Base-by-base conservation (phyloP, 2,113 vertebrate genomes). In the Haemorhous mexicanus region DNA sequence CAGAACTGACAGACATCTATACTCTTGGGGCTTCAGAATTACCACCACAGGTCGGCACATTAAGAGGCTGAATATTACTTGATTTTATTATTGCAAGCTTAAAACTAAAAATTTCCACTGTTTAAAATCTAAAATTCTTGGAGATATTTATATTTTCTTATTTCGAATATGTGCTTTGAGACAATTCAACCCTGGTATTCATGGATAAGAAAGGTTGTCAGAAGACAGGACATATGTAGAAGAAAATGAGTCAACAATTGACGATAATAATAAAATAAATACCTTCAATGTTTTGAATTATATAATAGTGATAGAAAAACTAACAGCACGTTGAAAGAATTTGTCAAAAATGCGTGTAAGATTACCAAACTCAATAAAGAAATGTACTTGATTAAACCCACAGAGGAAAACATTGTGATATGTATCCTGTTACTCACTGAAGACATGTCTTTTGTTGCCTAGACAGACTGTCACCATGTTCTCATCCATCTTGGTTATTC, bases 401-500 rank as follows among this genome's bases (percentile, higher is more conserved):
- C 2, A 8, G 91, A 87, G 43, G 56, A 94, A 96, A 97, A 93
- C 79, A 81, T 91, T 94, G 91, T 94, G 88, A 96, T 97, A 95
- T 85, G 69, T 91, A 96, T 94, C 83, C 77, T 95, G 93, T 94
- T 96, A 96, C 93, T 89, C 96, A 90, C 94, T 95, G 95, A 97
- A 93, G 88, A 91, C 93, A 61, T 87, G 76, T 96, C 89, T 92
- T 93, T 79, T 92, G 35, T 89, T 97, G 93, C 83, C 85, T 82
- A 95, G 95, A 96, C 95, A 92, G 76, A 68, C 70, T 96, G 91
- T 97, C 96, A 96, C 94, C 94, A 83, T 76, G 68, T 84, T 92
- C 89, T 95, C 95, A 97, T 97, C 97, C 84, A 96, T 97, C 95
- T 94, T 97, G 63, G 78, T 97, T 98, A 95, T 90, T 97, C 94